Conservation (phyloP, 2,797 vertebrate genomes). For the Gadopsis marmoratus region DNA sequence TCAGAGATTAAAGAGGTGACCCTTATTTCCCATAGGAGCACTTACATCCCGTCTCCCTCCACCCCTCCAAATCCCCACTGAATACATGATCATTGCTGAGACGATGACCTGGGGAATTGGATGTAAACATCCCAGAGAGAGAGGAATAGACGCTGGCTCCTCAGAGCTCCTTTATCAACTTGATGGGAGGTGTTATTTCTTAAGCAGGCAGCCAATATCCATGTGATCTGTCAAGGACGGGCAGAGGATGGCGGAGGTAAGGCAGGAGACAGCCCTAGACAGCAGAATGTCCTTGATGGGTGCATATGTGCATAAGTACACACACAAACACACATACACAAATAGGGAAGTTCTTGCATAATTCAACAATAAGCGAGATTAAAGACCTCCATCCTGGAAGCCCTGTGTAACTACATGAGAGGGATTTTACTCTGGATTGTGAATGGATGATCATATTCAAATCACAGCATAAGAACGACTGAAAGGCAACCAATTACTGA, state of each 20-base stretch:
- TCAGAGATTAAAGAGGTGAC: slow-evolving; percentile 80
- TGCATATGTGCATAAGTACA: slow-evolving; percentile 28
- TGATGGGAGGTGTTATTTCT: slow-evolving; percentile 80
- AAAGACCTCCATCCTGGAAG: slow-evolving; percentile 43
- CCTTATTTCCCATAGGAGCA: slow-evolving; percentile 79
- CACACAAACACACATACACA: slow-evolving; percentile 23
- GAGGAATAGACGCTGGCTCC: slow-evolving; percentile 39
- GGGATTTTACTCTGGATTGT: slow-evolving; percentile 44
- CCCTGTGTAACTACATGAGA: slow-evolving; percentile 41
- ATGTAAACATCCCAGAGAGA: slow-evolving; percentile 74
- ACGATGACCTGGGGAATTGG: slow-evolving; percentile 66
- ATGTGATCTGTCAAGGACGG: slow-evolving; percentile 77
- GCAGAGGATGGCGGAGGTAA: slow-evolving; percentile 45
- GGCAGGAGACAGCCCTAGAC: slow-evolving; percentile 35
- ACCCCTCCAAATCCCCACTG: slow-evolving; percentile 69
- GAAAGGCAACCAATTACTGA: slow-evolving; percentile 60
- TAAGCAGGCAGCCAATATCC: slow-evolving; percentile 78
- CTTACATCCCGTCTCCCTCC: slow-evolving; percentile 63
- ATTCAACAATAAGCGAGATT: slow-evolving; percentile 51
- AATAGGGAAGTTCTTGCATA: slow-evolving; percentile 32
- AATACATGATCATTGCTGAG: slow-evolving; percentile 77
- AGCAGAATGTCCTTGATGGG: slow-evolving; percentile 45
- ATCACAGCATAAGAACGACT: slow-evolving; percentile 33
- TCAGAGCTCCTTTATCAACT: slow-evolving; percentile 75
- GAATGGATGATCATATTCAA: slow-evolving; percentile 56